Percentiles rank a stretch among this genome's conserved stretches.
phyloP scores from a whole-genome alignment of 2,888 invertebrate species.

The Coenonympha arcania region DNA sequence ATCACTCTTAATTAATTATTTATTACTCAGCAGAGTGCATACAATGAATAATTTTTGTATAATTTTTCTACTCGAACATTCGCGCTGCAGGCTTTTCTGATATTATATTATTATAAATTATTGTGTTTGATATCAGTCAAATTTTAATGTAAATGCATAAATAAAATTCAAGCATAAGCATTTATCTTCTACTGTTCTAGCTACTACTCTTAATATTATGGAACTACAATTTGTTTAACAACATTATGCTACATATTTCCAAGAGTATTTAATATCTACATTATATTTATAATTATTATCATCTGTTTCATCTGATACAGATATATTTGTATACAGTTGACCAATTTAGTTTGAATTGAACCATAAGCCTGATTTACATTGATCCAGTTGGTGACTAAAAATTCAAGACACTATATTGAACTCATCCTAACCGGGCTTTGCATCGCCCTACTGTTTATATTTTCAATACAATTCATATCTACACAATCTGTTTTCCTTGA shows the following conservation, averaged over 20 bases:
- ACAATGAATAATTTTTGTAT: too few species aligned
- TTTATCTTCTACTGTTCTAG: neutral
- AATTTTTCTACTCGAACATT: too few species aligned
- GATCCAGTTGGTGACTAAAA: neutral
- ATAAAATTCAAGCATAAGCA: neutral
- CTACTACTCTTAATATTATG: conserved; percentile 2
- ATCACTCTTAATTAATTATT: too few species aligned
- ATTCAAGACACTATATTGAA: too few species aligned
- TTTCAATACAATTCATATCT: too few species aligned
- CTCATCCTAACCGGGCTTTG: too few species aligned
- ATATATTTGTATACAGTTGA: neutral
- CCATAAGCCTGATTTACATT: neutral
- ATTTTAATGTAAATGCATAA: conserved; percentile 1
- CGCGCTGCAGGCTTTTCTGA: too few species aligned
- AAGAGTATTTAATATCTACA: conserved; percentile 10
- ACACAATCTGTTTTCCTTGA: too few species aligned
- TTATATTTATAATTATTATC: conserved; percentile 12
- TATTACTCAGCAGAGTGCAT: too few species aligned
- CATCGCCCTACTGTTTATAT: too few species aligned
- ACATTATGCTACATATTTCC: conserved; percentile 2
- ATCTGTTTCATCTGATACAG: neutral
- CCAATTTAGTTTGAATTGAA: neutral
- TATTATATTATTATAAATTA: too few species aligned
- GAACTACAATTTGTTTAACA: conserved; percentile 3
- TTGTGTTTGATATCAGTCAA: neutral